Evolutionary conservation across 2,797 vertebrate species (phyloP), one percentile per base, ranked within the genome.

Genomic region (Alosa sapidissima): DNA sequence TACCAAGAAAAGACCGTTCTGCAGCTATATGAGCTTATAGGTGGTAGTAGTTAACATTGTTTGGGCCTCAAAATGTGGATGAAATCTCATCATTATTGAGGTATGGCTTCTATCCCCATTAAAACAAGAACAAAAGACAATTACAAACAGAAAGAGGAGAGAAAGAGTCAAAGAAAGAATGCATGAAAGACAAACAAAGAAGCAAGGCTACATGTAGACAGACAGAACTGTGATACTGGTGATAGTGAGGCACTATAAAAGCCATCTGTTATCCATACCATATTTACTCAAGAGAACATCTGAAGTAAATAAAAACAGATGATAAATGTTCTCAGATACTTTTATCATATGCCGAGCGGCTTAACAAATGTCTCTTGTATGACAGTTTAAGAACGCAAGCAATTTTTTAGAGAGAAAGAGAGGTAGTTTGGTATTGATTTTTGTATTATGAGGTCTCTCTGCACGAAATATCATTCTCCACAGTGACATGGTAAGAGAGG

Each of bases 381-480:
- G 88, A 86, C 83, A 84, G 68, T 86, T 88, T 88, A 81, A 89
- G 72, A 83, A 86, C 83, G 81, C 81, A 65, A 87, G n/a, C 28
- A 85, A 85, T 88, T 87, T 88, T 82, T 89, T 85, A 83, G 86
- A 84, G 47, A 55, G 72, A 89, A 89, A 78, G 5, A 75, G 36
- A 75, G 68, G 41, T 16, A 78, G 28, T 83, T 81, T 60, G 62
- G 21, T 81, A 89, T 90, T 87, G 87, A 89, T 89, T 89, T 91
- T 86, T 81, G 81, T 86, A 88, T 90, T 85, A 89, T n/a, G 86
- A 81, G 41, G 47, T 84, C 84, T 86, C 84, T 86, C 82, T 83
- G 81, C 85, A 4, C 88, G 85, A 89, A 88, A 89, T 87, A 89
- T 91, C 47, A 83, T 72, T 87, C 72, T 82, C 83, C 58, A 84